Percentiles rank a stretch among this genome's conserved stretches.
Evolutionary conservation across 2,797 vertebrate genomes (phyloP).

Genomic region (Pangasius djambal): DNA sequence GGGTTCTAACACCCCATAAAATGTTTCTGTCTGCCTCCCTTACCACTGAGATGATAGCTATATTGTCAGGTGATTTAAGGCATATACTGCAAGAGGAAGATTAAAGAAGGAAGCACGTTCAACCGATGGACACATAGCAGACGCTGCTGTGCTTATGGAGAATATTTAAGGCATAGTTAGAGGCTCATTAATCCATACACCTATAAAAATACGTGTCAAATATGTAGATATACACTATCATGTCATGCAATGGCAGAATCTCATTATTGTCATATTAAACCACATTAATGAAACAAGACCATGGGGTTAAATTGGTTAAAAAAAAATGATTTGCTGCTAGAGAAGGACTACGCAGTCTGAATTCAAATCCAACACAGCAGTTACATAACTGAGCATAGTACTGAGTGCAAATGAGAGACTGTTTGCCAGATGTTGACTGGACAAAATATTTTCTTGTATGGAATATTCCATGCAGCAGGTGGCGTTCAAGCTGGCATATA

Average conservation of each 20-base stretch:
- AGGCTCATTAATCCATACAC: slow-evolving; percentile 28
- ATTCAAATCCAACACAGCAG: slow-evolving; percentile 14
- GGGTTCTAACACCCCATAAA: slow-evolving; percentile 8
- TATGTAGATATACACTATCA: not conserved
- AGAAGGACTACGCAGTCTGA: not conserved
- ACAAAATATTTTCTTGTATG: slow-evolving; percentile 38
- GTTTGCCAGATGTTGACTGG: slow-evolving; percentile 44
- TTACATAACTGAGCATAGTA: slow-evolving; percentile 27
- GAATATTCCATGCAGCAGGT: slow-evolving; percentile 49
- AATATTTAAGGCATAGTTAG: slow-evolving; percentile 49
- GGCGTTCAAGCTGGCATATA: slow-evolving; percentile 41
- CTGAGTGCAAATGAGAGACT: slow-evolving; percentile 6
- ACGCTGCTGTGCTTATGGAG: slow-evolving; percentile 58
- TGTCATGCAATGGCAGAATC: not conserved
- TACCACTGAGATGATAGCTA: slow-evolving; percentile 64
- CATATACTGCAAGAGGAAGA: slow-evolving; percentile 63
- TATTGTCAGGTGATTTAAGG: slow-evolving; percentile 71
- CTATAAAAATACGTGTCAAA: not conserved
- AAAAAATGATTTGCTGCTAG: not conserved
- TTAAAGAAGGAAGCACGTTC: slow-evolving; percentile 59
- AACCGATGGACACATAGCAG: slow-evolving; percentile 71
- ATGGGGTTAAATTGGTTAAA: not conserved
- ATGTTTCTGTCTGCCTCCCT: slow-evolving; percentile 37
- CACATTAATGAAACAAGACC: slow-evolving; percentile 6
- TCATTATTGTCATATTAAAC: not conserved